Evolutionary conservation across 2,113 vertebrate species (phyloP).

Genomic region (Sisor rabdophorus): DNA sequence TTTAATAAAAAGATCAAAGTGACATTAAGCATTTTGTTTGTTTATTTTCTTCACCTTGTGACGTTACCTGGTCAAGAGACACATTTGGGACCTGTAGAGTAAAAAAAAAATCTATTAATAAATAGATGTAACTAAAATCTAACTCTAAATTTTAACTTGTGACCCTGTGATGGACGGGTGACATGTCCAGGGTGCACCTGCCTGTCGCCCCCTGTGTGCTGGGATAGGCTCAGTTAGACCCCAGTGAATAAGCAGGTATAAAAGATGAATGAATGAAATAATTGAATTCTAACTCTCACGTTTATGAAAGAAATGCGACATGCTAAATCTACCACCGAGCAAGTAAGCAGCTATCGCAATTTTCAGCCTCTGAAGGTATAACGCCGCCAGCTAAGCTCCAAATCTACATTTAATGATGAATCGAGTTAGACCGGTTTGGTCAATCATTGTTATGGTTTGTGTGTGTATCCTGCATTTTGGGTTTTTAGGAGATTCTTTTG

Average conservation of each 20-base stretch:
- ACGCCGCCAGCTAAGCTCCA: not conserved
- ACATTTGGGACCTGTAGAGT: too few relatives aligned
- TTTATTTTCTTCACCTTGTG: not conserved
- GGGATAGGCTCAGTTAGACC: too few relatives aligned
- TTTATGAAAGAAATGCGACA: not conserved
- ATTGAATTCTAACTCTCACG: not conserved
- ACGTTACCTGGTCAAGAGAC: not conserved
- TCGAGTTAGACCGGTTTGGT: not conserved
- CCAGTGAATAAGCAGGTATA: too few relatives aligned
- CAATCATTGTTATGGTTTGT: not conserved
- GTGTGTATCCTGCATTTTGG: not conserved
- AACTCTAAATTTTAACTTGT: too few relatives aligned
- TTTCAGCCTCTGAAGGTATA: not conserved
- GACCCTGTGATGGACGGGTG: too few relatives aligned
- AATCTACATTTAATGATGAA: not conserved
- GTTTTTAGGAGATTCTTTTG: not conserved
- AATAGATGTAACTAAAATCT: too few relatives aligned
- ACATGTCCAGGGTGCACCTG: too few relatives aligned
- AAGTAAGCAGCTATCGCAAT: not conserved
- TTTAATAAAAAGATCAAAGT: not conserved
- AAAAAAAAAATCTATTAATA: too few relatives aligned
- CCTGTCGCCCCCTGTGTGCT: too few relatives aligned
- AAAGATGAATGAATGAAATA: too few relatives aligned
- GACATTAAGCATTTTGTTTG: not conserved
- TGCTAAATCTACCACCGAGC: not conserved